Conservation (phyloP, 2,113 vertebrate genomes). For the Brachyhypopomus occidentalis region DNA sequence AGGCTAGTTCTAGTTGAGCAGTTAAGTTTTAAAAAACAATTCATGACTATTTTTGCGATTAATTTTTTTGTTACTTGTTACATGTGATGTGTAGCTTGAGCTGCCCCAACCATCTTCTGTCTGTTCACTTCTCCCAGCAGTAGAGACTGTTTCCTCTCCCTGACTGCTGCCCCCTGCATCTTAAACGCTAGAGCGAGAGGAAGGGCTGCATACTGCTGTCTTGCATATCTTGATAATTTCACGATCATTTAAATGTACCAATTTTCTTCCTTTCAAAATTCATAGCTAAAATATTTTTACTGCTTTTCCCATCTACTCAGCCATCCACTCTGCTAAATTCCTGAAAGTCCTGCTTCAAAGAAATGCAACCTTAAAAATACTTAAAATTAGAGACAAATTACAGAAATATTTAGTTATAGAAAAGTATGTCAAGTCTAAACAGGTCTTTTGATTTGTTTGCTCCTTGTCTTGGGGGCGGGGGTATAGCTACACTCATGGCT, state of each 20-base stretch:
- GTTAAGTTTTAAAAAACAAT: too few relatives aligned
- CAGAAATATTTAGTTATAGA: conserved; percentile 12
- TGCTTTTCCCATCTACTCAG: neutral
- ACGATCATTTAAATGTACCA: neutral
- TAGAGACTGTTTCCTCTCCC: neutral
- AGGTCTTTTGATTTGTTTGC: conserved; percentile 22
- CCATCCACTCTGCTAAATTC: neutral
- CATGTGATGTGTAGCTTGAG: neutral
- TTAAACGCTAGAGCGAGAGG: neutral
- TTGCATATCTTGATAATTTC: neutral
- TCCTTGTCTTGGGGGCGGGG: conserved; percentile 11
- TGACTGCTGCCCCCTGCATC: neutral
- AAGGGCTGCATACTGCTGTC: neutral
- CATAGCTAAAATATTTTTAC: neutral
- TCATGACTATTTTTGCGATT: neutral
- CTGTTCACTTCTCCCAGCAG: conserved; percentile 2
- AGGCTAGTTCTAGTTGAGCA: too few relatives aligned
- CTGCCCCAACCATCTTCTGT: conserved; percentile 37
- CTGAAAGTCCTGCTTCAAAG: neutral
- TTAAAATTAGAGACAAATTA: neutral
- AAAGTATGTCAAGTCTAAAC: conserved; percentile 41
- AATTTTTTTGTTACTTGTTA: neutral
- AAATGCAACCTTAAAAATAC: neutral
- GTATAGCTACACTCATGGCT: conserved; percentile 46
- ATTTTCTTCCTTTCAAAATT: neutral